A percentile compares a stretch with the other conserved stretches of the same genome.
Evolutionary conservation across 2,113 vertebrate species (phyloP).

Genomic region (Lynx canadensis): DNA sequence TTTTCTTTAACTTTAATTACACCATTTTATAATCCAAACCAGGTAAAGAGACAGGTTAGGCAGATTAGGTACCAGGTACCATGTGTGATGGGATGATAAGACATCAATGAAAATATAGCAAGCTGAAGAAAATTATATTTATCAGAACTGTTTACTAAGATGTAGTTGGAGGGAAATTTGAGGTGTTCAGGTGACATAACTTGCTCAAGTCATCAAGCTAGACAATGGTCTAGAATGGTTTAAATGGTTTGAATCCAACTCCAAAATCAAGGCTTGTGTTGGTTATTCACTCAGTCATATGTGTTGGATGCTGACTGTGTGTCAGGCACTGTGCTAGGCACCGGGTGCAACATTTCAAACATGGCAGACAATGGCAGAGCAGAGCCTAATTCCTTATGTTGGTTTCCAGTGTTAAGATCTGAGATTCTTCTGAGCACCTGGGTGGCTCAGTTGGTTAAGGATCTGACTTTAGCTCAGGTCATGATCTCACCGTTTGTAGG

Average conservation of each 20-base stretch:
- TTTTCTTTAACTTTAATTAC: background rate
- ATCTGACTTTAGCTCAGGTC: no score
- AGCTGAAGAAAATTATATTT: background rate
- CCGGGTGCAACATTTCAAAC: background rate
- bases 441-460: no score
- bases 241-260: background rate
- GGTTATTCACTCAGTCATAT: background rate
- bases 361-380: background rate
- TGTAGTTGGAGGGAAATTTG: background rate
- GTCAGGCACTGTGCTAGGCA: background rate
- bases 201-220: background rate
- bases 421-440: background rate
- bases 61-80: background rate
- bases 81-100: background rate
- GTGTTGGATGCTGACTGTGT: background rate
- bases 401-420: background rate
- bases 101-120: background rate
- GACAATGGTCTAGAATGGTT: background rate
- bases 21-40: background rate
- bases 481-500: no score
- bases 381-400: background rate
- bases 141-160: slow-evolving; percentile 1
- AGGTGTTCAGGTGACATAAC: background rate
- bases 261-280: background rate
- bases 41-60: background rate